phyloP scores from a whole-genome alignment of 2,888 invertebrate species.

The Calliopum simillimum region DNA sequence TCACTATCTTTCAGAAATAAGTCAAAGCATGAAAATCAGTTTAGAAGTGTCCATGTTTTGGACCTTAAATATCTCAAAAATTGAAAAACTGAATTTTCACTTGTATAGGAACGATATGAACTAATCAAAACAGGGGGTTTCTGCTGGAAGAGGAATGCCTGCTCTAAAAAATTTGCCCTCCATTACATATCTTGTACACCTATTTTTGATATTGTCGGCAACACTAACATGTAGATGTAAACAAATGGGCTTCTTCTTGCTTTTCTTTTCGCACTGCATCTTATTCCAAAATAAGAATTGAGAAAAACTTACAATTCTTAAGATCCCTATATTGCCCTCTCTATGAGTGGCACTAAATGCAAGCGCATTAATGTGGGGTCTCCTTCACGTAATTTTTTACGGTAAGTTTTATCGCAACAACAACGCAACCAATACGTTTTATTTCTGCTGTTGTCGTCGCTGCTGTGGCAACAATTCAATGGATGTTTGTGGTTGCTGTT shows the following conservation, averaged over 20 bases:
- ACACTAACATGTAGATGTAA: constrained; percentile 22
- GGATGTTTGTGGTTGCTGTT: not conserved
- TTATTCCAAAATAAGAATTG: not conserved
- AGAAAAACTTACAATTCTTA: not conserved
- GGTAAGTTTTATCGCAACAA: not conserved
- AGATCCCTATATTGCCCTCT: not conserved
- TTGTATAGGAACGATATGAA: no score
- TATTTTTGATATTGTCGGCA: no score
- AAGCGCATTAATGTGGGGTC: constrained; percentile 6
- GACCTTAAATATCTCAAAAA: no score
- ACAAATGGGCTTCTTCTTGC: not conserved
- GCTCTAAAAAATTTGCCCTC: no score
- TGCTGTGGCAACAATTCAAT: constrained; percentile 1
- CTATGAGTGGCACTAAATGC: constrained; percentile 24
- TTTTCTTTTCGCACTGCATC: not conserved
- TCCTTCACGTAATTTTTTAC: not conserved
- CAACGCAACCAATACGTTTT: not conserved
- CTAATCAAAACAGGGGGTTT: no score
- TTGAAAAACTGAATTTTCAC: no score
- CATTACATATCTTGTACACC: no score
- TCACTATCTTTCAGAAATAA: no score
- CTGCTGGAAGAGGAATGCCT: no score
- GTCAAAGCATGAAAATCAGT: no score
- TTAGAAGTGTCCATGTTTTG: no score
- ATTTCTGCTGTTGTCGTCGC: not conserved